Conservation (phyloP, 2,888 invertebrate species). For the Aricia artaxerxes region DNA sequence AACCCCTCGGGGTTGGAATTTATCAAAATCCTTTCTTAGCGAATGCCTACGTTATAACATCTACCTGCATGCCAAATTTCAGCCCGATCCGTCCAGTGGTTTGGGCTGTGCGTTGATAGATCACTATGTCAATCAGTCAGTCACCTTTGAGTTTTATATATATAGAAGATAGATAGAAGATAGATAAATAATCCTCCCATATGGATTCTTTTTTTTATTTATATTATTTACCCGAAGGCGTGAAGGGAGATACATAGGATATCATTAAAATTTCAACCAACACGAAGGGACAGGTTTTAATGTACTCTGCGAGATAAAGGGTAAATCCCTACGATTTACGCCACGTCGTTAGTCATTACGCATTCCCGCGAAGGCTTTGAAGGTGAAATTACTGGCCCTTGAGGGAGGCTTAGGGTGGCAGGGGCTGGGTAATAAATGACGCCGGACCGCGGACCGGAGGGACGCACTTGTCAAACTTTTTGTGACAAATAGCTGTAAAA, state of each 20-base stretch:
- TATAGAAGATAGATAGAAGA: no score
- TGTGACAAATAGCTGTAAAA: constrained; percentile 77
- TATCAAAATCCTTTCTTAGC: no score
- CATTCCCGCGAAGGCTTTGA: constrained; percentile 75
- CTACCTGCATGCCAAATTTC: no score
- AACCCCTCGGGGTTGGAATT: no score
- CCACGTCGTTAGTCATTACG: constrained; percentile 73
- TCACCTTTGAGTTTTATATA: no score
- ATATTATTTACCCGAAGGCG: background rate
- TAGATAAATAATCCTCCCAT: background rate
- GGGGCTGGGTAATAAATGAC: constrained; percentile 68
- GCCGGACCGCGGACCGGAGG: constrained; percentile 55
- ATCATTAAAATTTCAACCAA: constrained; percentile 20
- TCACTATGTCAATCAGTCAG: no score
- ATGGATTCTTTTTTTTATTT: background rate
- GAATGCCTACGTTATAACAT: no score
- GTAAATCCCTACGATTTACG: constrained; percentile 70
- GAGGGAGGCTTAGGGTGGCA: constrained; percentile 54
- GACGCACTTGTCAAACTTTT: constrained; percentile 72
- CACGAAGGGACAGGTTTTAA: constrained; percentile 29
- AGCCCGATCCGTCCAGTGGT: no score
- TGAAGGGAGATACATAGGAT: constrained; percentile 10
- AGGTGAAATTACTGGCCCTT: constrained; percentile 75
- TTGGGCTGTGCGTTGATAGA: no score
- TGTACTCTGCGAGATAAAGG: constrained; percentile 50